Evolutionary conservation across 2,888 invertebrate genomes (phyloP), one percentile per base, ranked within the genome.

Genomic region (Synergus japonicus): DNA sequence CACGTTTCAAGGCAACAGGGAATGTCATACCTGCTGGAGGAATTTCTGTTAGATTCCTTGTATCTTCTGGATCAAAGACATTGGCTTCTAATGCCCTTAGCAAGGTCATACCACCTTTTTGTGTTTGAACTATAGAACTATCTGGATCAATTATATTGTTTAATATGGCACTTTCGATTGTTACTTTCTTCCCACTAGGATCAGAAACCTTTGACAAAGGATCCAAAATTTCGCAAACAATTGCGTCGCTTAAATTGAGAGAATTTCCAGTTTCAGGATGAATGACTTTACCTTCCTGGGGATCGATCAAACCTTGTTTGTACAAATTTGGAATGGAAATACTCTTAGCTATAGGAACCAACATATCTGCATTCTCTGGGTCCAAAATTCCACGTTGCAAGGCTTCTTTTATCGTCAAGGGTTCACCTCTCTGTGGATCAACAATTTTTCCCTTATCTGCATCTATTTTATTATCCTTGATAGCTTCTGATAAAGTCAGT

Each of bases 141-240:
- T 96, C 95, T 80, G 94, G 94, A 89, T 97, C 95, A 37, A 97
- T 93, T 29, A 96, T 93, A 67, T 96, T 95, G 79, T 93, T 94
- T 83, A 94, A 94, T 81, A 98, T 95, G 12, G 97, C 97, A 89
- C 96, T 95, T 86, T 95, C 94, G 67, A 99, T 92, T 0, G 97
- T 96, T 44, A 97, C 93, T 83, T 94, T 94, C 54, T 93, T 93
- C 1, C 95, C 95, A 58, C 94, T 93, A 1, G 94, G 94, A 86
- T 95, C 94, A 49, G 92, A 93, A 78, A 98, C 93, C 77, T 94
- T 94, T 13, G 97, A 96, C 78, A 96, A 92, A 0, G 97, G 96
- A 93, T 98, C 97, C 76, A 98, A 94, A 86, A 98, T 96, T 88
- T 98, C 98, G 91, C 97, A 97, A 86, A 96, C 94, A 76, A 98